Evolutionary conservation across 2,888 invertebrate species (phyloP), one percentile per base, ranked within the genome.

Genomic region (Oscheius sp.): DNA sequence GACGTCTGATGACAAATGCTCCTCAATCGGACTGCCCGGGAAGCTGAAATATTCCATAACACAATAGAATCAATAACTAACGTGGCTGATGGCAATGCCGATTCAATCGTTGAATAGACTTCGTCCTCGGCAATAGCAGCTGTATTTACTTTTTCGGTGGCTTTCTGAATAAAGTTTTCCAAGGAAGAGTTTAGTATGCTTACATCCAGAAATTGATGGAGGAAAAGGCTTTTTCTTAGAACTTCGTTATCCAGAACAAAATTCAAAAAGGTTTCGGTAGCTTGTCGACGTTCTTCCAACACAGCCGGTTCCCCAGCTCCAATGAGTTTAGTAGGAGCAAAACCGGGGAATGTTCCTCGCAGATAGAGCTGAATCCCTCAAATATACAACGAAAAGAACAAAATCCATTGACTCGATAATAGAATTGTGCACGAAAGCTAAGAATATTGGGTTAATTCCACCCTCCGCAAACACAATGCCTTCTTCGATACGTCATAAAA

Each of bases 171-270:
- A 17, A 33, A 28, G 33, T n/a, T 22, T 20, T 61, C 33, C 22
- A 44, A 30, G n/a, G 24, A 26, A n/a, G 24, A 26, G 26, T 24
- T 24, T 24, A 26, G 26, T 6, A 28, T 12, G 32, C 67, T 36
- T 41, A 74, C 77, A 67, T 80, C 75, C 24, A 78, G 51, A 59
- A 78, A 76, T 30, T 76, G 72, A 26, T 76, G 80, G 9, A 78
- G 65, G 33, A 73, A 44, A 17, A 72, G 62, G 6, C 77, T 63
- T 67, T 80, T 80, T 14, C 80, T 67, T 20, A 80, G 67, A 26
- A 80, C 80, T 32, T 80, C 77, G 47, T 70, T 70, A 44, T 75
- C 73, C 32, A 80, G 70, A 14, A 74, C 57, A 63, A 80, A 80
- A 22, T 73, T 65, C 12, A 80, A 62, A 22, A 77, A 71, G 2